Conservation (phyloP, 1,140 invertebrate species). For the Onthophagus taurus region DNA sequence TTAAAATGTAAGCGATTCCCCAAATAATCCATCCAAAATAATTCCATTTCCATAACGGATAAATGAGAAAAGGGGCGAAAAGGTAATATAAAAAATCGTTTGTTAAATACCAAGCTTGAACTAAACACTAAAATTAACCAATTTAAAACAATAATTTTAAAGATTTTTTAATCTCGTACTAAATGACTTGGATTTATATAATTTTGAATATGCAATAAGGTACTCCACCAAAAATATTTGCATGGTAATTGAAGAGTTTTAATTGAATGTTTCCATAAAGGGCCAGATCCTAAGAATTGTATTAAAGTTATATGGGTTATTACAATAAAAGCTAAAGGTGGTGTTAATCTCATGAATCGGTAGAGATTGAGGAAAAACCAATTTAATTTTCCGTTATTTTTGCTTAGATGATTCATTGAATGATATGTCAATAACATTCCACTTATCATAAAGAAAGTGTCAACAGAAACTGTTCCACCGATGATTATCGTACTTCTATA, state of each 20-base stretch:
- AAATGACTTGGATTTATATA: constrained; percentile 29
- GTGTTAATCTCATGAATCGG: constrained; percentile 35
- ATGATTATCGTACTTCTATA: constrained; percentile 27
- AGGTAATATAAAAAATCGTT: constrained; percentile 56
- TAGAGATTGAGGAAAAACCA: constrained; percentile 32
- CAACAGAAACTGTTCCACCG: constrained; percentile 33
- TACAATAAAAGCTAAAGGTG: constrained; percentile 35
- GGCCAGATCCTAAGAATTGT: constrained; percentile 33
- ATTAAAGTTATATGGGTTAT: constrained; percentile 32
- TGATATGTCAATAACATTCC: constrained; percentile 41
- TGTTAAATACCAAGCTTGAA: constrained; percentile 56
- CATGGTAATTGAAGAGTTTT: constrained; percentile 22
- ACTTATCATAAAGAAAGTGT: constrained; percentile 42
- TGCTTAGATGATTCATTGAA: constrained; percentile 11
- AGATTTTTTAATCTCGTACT: constrained; percentile 16
- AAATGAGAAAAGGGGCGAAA: constrained; percentile 45
- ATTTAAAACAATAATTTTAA: too few relatives aligned
- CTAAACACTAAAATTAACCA: constrained; percentile 43
- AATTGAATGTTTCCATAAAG: constrained; percentile 30
- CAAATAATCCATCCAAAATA: constrained; percentile 21
- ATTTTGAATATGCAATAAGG: constrained; percentile 35
- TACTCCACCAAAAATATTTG: constrained; percentile 39
- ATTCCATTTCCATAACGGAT: constrained; percentile 34
- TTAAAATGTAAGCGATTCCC: constrained; percentile 16
- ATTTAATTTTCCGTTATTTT: constrained; percentile 29